Evolutionary conservation across 2,888 invertebrate species (phyloP), one percentile per base, ranked within the genome.

Genomic region (Morpho deidamia): DNA sequence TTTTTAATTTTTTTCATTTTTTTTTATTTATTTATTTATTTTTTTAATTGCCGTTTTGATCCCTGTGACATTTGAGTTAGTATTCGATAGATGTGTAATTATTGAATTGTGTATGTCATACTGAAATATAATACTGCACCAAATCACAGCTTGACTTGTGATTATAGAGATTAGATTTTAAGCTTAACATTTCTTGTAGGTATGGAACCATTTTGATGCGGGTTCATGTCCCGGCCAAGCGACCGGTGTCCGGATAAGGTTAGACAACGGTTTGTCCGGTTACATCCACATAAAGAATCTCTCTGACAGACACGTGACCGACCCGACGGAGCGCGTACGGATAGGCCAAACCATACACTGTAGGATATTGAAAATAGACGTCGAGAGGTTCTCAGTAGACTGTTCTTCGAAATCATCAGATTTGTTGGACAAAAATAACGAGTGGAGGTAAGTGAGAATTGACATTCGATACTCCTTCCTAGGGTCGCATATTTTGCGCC

Each of bases 201-300:
- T 99, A 45, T 99, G 99, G 99, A 97, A 97, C 83, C 99, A 99
- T 81, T 99, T 99, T 88, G 99, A 99, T 82, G 96, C 97, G 0
- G 97, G 96, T 33, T 93, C 95, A 1, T 99, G 99, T 83, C 98
- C 97, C 0, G 99, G 99, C 0, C 96, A 97, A 76, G 97, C 99
- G 0, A 95, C 96, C 0, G 99, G 99, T 0, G 95, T 99, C 0
- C 93, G 96, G 57, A 90, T 97, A 40, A 91, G 96, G 0, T 86
- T 99, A 2, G 99, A 99, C 81, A 99, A 99, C 78, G 96, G 96
- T 0, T 91, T 97, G 37, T 95, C 94, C 10, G 98, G 98, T 0
- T 99, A 98, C 78, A 96, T 99, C 69, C 96, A 96, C 71, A 95
- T 97, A 54, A 96, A 96, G 81, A 97, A 97, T 83, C 90, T 99